Evolutionary conservation across 2,113 vertebrate genomes (phyloP).

Genomic region (Barbus barbus): DNA sequence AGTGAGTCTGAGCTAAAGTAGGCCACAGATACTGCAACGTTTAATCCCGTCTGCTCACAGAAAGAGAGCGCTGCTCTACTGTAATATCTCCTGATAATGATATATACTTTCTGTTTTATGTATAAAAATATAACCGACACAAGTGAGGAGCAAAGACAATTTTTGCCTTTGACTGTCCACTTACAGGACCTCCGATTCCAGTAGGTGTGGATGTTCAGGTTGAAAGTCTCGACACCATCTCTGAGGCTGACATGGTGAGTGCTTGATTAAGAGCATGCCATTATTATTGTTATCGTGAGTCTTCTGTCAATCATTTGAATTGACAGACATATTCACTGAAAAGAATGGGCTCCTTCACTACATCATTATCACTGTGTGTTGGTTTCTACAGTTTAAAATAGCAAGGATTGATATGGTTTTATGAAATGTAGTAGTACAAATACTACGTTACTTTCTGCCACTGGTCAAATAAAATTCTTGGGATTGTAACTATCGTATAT

Average conservation of each 20-base stretch:
- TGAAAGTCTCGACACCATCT: conserved; percentile 82
- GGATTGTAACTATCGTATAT: neutral
- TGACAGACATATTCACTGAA: neutral
- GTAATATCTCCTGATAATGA: neutral
- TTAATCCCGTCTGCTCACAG: conserved; percentile 35
- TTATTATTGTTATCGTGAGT: neutral
- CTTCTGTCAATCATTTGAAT: neutral
- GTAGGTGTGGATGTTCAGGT: conserved; percentile 83
- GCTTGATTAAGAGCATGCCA: neutral
- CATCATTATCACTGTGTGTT: too few species aligned
- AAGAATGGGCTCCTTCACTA: too few species aligned
- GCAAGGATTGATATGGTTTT: neutral
- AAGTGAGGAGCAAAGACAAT: neutral
- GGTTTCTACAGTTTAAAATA: neutral
- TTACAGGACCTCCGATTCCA: conserved; percentile 78
- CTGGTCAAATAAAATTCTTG: neutral
- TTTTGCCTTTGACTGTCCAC: neutral
- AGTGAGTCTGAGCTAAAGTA: conserved; percentile 63
- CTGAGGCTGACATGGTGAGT: conserved; percentile 80
- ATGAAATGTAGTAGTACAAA: neutral
- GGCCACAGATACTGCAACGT: conserved; percentile 62
- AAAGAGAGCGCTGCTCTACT: neutral
- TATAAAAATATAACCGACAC: neutral
- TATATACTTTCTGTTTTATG: too few species aligned
- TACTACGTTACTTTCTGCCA: neutral